phyloP scores from a whole-genome alignment of 2,113 vertebrate genomes.

The Bambusicola thoracicus region DNA sequence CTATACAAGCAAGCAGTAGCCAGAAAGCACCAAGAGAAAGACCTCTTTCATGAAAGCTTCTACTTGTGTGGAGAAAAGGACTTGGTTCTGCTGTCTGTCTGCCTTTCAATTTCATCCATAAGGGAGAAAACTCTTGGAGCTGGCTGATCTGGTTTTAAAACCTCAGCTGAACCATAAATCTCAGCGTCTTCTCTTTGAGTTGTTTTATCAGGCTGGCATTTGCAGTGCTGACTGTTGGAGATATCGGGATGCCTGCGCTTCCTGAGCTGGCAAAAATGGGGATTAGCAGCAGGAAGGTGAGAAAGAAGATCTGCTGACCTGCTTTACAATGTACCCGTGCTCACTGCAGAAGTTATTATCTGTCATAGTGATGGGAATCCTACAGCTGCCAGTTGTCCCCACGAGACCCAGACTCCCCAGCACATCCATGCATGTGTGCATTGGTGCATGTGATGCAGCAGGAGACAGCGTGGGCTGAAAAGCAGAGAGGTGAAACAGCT shows the following conservation, averaged over 20 bases:
- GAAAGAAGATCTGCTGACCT: neutral
- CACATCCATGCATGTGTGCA: no score
- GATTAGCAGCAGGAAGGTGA: neutral
- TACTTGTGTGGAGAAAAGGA: neutral
- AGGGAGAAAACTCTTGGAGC: neutral
- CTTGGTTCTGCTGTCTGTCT: neutral
- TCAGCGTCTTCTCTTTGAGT: neutral
- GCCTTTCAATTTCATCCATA: neutral
- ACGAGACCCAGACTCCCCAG: fast-evolving
- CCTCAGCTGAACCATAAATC: neutral
- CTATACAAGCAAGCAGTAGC: neutral
- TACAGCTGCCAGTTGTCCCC: neutral
- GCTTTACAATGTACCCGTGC: fast-evolving
- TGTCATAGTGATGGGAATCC: neutral
- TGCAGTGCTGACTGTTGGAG: neutral
- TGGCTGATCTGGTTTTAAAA: neutral
- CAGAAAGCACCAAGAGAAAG: neutral
- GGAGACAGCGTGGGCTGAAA: neutral
- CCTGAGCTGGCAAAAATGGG: neutral
- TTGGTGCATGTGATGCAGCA: neutral
- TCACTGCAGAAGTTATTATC: neutral
- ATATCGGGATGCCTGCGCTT: neutral
- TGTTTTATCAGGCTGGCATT: neutral
- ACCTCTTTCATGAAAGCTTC: neutral
- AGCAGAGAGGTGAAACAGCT: neutral